Evolutionary conservation across 1,140 invertebrate species (phyloP).

Genomic region (Tetramorium alpestre): DNA sequence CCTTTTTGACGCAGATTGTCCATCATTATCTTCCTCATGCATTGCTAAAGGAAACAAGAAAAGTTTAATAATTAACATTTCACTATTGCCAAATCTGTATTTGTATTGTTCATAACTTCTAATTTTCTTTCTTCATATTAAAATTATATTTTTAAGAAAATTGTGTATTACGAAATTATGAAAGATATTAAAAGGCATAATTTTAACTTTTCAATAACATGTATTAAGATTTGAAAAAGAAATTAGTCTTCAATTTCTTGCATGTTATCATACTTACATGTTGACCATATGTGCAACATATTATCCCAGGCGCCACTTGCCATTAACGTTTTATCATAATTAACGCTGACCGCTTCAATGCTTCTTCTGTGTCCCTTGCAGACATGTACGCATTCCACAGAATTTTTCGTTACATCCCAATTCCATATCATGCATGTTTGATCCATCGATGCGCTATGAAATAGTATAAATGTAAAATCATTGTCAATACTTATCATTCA

Average conservation of each 20-base stretch:
- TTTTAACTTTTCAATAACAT: background rate
- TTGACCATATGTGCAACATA: constrained; percentile 92
- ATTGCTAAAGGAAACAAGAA: constrained; percentile 73
- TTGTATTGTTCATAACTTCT: background rate
- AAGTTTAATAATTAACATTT: background rate
- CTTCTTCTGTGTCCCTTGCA: constrained; percentile 96
- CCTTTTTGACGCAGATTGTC: constrained; percentile 85
- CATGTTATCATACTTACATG: constrained; percentile 84
- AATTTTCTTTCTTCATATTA: background rate
- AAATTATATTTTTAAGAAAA: background rate
- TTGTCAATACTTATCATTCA: constrained; percentile 2
- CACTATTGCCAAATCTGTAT: background rate
- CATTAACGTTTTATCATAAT: constrained; percentile 88
- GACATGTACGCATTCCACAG: constrained; percentile 92
- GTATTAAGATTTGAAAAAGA: background rate
- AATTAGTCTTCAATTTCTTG: background rate
- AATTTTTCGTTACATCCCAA: constrained; percentile 92
- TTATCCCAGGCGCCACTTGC: constrained; percentile 98
- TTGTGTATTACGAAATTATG: background rate
- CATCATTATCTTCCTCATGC: constrained; percentile 81
- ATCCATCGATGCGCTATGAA: constrained; percentile 93
- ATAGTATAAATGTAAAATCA: constrained; percentile 29
- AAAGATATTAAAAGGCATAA: background rate
- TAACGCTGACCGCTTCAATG: constrained; percentile 93
- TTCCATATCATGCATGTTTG: constrained; percentile 96